Conservation (phyloP, 2,797 vertebrate genomes). For the Paedocypris micromegethes region DNA sequence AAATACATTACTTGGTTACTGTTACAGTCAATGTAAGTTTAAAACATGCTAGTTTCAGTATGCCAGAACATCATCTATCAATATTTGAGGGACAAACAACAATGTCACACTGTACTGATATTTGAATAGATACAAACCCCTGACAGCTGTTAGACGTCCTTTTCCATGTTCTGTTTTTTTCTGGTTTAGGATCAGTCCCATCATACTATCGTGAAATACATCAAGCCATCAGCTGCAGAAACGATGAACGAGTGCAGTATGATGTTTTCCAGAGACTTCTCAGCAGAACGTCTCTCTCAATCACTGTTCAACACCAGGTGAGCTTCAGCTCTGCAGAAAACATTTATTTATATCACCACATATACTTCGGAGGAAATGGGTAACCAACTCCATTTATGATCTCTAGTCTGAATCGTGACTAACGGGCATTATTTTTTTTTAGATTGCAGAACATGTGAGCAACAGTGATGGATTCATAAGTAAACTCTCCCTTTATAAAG, state of each 20-base stretch:
- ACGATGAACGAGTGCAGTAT: constrained; percentile 66
- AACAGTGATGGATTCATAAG: constrained; percentile 65
- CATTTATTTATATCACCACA: too few species aligned
- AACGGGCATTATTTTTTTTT: not conserved
- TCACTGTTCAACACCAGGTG: constrained; percentile 65
- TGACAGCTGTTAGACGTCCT: too few species aligned
- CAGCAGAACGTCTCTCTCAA: constrained; percentile 64
- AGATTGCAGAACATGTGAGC: constrained; percentile 71
- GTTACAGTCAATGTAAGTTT: too few species aligned
- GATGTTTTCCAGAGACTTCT: constrained; percentile 71
- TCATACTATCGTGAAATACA: constrained; percentile 76
- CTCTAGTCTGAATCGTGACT: not conserved
- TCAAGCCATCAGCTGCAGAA: constrained; percentile 67
- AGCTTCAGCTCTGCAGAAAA: not conserved
- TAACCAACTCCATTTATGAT: not conserved
- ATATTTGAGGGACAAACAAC: too few species aligned
- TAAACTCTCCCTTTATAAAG: constrained; percentile 71
- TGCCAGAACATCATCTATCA: too few species aligned
- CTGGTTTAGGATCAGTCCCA: constrained; percentile 71
- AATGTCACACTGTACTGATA: too few species aligned
- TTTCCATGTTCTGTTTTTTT: not conserved
- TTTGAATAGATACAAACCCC: too few species aligned
- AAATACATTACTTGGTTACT: too few species aligned
- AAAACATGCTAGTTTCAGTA: too few species aligned
- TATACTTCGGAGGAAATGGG: too few species aligned